phyloP scores from a whole-genome alignment of 2,797 vertebrate species.

The Sebastes vulpes region DNA sequence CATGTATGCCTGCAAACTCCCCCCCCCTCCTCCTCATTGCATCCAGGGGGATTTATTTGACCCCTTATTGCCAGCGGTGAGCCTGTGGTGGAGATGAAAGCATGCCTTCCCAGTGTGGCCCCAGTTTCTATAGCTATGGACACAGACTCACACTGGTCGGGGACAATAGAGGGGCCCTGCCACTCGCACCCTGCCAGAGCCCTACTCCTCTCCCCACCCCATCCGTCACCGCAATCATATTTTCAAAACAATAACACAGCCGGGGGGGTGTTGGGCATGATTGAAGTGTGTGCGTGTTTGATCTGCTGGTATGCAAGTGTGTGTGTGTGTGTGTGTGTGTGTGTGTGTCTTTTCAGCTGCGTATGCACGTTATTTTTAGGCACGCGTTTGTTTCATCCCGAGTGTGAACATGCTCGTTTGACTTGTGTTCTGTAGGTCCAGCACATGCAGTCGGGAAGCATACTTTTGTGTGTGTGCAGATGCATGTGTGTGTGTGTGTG shows the following conservation, averaged over 20 bases:
- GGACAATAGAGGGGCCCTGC: slow-evolving; percentile 88
- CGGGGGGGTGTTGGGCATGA: slow-evolving; percentile 57
- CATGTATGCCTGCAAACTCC: slow-evolving; percentile 33
- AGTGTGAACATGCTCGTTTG: slow-evolving; percentile 74
- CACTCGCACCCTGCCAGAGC: slow-evolving; percentile 78
- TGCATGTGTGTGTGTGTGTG: slow-evolving; percentile 34
- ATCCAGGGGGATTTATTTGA: slow-evolving; percentile 84
- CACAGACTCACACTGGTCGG: slow-evolving; percentile 87
- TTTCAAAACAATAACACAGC: slow-evolving; percentile 87
- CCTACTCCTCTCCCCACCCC: slow-evolving; percentile 71
- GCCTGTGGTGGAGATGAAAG: slow-evolving; percentile 92
- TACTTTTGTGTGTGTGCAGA: slow-evolving; percentile 39
- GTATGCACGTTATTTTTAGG: slow-evolving; percentile 67
- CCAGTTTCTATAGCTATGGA: slow-evolving; percentile 93
- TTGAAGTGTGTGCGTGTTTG: slow-evolving; percentile 77
- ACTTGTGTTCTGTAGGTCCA: slow-evolving; percentile 49
- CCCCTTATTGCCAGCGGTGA: slow-evolving; percentile 86
- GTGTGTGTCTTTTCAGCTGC: slow-evolving; percentile 26
- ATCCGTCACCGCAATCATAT: slow-evolving; percentile 86
- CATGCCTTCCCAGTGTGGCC: slow-evolving; percentile 88
- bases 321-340: slow-evolving; percentile 54
- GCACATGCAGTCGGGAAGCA: slow-evolving; percentile 32
- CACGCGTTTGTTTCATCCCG: slow-evolving; percentile 66
- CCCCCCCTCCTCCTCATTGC: slow-evolving; percentile 24
- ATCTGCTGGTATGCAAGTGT: slow-evolving; percentile 69